phyloP scores from a whole-genome alignment of 2,888 invertebrate species.

The Orthonychiurus folsomi region DNA sequence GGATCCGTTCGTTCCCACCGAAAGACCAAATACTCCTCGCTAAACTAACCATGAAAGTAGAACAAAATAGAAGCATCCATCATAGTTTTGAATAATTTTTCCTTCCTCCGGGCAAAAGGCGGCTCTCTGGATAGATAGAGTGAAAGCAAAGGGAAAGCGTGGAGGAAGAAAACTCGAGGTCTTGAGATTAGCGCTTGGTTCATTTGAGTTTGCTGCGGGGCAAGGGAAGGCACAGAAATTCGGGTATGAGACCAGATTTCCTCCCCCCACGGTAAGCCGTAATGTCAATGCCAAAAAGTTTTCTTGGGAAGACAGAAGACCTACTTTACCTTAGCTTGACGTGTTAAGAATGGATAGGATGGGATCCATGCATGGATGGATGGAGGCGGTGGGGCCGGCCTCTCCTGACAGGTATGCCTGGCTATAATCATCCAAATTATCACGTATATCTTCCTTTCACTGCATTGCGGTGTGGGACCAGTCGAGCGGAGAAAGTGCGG shows the following conservation, averaged over 20 bases:
- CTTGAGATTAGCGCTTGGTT: not conserved
- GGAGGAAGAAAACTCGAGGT: not conserved
- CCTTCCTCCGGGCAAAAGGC: not conserved
- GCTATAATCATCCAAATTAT: not conserved
- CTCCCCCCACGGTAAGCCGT: slow-evolving; percentile 1
- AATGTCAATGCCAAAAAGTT: slow-evolving; percentile 1
- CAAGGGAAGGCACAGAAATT: not conserved
- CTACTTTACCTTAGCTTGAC: not conserved
- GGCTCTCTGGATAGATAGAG: too few relatives aligned
- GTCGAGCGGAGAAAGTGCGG: too few relatives aligned
- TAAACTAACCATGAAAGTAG: not conserved
- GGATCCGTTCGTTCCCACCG: not conserved
- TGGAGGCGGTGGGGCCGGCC: not conserved
- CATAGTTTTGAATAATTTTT: slow-evolving; percentile 1
- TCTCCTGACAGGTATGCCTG: not conserved
- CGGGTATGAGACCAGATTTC: not conserved
- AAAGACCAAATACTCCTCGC: not conserved
- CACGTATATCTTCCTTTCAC: not conserved
- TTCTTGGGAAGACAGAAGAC: not conserved
- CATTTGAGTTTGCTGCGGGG: not conserved
- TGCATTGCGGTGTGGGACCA: too few relatives aligned
- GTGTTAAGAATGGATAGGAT: slow-evolving; percentile 1
- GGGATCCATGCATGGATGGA: too few relatives aligned
- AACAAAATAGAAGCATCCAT: slow-evolving; percentile 1
- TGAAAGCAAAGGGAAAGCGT: not conserved